Conservation (phyloP, 2,113 vertebrate species). For the Morphnarchus princeps region DNA sequence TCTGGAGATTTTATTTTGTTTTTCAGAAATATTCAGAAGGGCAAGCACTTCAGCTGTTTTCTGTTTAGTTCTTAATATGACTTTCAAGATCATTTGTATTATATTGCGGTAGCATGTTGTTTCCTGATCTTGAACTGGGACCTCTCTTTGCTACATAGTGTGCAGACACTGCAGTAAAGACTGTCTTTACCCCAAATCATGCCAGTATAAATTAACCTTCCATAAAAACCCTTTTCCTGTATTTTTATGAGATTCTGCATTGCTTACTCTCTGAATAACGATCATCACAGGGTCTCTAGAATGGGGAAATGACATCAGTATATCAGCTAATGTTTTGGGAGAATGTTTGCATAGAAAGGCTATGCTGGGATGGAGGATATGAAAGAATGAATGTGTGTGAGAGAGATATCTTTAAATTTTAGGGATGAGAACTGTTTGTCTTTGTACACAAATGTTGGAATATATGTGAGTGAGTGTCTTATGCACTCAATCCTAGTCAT, state of each 20-base stretch:
- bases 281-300: neutral
- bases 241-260: neutral
- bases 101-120: neutral
- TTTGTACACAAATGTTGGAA: neutral
- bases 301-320: neutral
- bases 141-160: neutral
- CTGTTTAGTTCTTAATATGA: neutral
- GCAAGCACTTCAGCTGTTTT: neutral
- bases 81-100: neutral
- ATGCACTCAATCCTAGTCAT: neutral
- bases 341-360: neutral
- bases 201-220: neutral
- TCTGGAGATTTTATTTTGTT: neutral
- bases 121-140: neutral
- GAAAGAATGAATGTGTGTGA: neutral
- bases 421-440: neutral
- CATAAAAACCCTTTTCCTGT: neutral
- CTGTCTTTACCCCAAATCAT: neutral
- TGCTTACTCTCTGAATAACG: neutral
- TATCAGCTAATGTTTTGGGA: neutral
- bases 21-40: neutral
- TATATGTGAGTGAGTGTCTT: neutral
- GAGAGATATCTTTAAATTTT: neutral
- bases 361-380: neutral
- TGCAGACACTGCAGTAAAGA: neutral